Evolutionary conservation across 2,113 vertebrate genomes (phyloP).

Genomic region (Pristiophorus japonicus): DNA sequence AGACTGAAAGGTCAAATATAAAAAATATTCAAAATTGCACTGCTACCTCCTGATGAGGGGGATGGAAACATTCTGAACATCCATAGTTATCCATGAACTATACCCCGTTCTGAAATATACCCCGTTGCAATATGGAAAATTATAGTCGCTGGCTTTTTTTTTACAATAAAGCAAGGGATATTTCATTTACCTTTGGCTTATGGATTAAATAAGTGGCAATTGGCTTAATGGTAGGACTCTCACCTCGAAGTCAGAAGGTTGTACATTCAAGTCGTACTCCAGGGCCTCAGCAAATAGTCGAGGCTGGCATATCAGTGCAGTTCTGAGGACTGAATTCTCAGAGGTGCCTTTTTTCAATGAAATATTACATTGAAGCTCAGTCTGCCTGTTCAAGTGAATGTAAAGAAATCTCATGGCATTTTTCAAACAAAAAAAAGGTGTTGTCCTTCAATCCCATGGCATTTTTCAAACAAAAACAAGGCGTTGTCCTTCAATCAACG

Average conservation of each 20-base stretch:
- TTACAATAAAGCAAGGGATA: background rate
- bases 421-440: background rate
- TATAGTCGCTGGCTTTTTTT: background rate
- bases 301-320: background rate
- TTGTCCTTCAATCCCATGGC: background rate
- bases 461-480: background rate
- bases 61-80: background rate
- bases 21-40: background rate
- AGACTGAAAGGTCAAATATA: background rate
- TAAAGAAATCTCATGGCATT: background rate
- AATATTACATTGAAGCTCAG: background rate
- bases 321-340: background rate
- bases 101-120: background rate
- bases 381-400: background rate
- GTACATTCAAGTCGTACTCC: background rate
- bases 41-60: background rate
- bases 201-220: background rate
- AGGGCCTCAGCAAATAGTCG: background rate
- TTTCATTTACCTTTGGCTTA: background rate
- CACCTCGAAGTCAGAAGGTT: background rate
- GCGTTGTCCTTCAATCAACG: background rate
- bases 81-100: background rate
- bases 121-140: background rate
- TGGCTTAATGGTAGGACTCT: background rate
- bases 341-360: background rate